Evolutionary conservation across 2,797 vertebrate genomes (phyloP), one percentile per base, ranked within the genome.

Genomic region (Catostomus latipinnis): DNA sequence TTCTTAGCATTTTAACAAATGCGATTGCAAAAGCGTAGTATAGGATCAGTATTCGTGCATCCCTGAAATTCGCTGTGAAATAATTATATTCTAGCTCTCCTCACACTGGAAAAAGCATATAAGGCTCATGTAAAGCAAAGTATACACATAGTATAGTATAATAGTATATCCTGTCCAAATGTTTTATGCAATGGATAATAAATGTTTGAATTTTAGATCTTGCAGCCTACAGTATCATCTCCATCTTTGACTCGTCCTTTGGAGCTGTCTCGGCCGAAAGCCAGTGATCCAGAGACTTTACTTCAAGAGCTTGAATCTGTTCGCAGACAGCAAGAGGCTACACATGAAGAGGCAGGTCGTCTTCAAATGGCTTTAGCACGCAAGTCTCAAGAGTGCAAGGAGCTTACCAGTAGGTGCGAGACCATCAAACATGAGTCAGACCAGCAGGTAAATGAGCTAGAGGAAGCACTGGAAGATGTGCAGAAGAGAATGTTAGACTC

Each of bases 401-500:
- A 97, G 0, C 85, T 99, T 72, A 88, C 85, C 0, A 86, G 93
- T 0, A 96, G 94, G 82, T 91, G 94, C 0, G 95, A 99, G 34
- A 57, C 93, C 3, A 88, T 90, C 88, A 97, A 96, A 87, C 92
- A 85, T 0, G 97, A 98, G 62, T 94, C 96, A 0, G 98, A 99
- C 1, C 92, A 92, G 56, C 98, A 99, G 92, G 90, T 99, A 53
- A 93, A 90, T 7, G 96, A 98, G 8, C 90, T 99, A 13, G 98
- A 99, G 84, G 97, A 98, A 0, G 98, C 98, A 0, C 71, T 99
- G 46, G 94, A 94, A 12, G 97, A 99, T 0, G 97, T 99, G 10
- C 98, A 99, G 93, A 98, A 97, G 88, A 94, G 98, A 53, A 99
- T 99, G 98, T 92, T 97, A 8, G 98, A 99, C 57, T 99, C 97